Percentiles rank a stretch among this genome's conserved stretches.
Conservation (phyloP, 2,888 invertebrate genomes). For the Plebejus melissa region DNA sequence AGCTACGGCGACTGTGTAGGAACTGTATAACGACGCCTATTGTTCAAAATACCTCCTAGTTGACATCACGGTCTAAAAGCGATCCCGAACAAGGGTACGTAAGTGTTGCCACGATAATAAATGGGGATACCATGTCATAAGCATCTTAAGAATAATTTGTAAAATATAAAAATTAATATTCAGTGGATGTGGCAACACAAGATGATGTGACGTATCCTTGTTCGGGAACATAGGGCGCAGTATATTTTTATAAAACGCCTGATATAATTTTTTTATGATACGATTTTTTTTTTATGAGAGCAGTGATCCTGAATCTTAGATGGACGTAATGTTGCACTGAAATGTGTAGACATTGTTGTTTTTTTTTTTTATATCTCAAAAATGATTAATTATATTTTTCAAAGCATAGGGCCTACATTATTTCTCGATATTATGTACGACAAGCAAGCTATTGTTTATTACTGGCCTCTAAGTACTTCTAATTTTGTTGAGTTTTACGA, state of each 20-base stretch:
- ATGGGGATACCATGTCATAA: not conserved
- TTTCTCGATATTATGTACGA: not conserved
- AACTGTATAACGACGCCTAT: constrained; percentile 47
- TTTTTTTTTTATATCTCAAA: not conserved
- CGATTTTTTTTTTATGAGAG: not conserved
- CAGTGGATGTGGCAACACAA: not conserved
- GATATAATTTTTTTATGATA: constrained; percentile 1
- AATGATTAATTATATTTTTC: not conserved
- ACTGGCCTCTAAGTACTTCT: not conserved
- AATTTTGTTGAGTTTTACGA: not conserved
- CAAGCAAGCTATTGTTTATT: not conserved
- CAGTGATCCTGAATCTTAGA: not conserved
- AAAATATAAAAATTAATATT: not conserved
- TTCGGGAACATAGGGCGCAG: not conserved
- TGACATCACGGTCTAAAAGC: constrained; percentile 16
- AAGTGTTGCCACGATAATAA: not conserved
- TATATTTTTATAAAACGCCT: constrained; percentile 11
- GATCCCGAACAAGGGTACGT: not conserved
- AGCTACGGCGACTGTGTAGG: constrained; percentile 57
- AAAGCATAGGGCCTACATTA: not conserved
- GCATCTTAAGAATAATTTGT: not conserved
- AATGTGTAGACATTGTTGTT: not conserved
- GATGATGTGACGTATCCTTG: not conserved
- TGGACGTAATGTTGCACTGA: constrained; percentile 10
- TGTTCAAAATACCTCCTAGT: constrained; percentile 29